Conservation (phyloP, 2,888 invertebrate genomes). For the Hyppa rectilinea region DNA sequence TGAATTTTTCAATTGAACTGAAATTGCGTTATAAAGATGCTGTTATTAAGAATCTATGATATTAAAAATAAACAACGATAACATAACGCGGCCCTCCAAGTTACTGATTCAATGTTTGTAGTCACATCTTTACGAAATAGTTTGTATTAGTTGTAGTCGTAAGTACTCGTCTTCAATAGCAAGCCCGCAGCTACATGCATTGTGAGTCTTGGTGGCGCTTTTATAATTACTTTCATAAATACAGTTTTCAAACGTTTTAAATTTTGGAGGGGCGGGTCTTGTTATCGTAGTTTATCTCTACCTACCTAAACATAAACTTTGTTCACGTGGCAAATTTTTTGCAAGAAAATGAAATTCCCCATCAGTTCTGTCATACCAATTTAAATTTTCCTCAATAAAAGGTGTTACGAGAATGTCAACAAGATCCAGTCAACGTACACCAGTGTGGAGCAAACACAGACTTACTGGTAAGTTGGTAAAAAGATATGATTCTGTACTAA, state of each 20-base stretch:
- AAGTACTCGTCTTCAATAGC: too few species aligned
- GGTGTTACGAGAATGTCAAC: slow-evolving; percentile 38
- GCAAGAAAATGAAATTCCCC: not conserved
- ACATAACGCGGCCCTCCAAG: too few species aligned
- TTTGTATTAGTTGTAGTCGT: too few species aligned
- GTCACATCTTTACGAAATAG: too few species aligned
- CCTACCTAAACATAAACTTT: not conserved
- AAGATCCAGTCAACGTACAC: slow-evolving; percentile 9
- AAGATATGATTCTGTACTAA: not conserved
- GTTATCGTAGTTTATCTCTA: too few species aligned
- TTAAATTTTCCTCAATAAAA: not conserved
- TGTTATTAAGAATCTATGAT: not conserved
- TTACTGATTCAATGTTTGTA: too few species aligned
- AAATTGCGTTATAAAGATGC: not conserved
- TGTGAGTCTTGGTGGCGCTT: too few species aligned
- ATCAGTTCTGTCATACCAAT: not conserved
- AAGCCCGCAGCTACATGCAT: too few species aligned
- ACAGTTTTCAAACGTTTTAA: too few species aligned
- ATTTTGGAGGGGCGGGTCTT: too few species aligned
- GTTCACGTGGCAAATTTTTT: not conserved
- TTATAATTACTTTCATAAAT: too few species aligned
- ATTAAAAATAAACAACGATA: too few species aligned
- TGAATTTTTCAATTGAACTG: not conserved
- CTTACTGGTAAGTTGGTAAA: slow-evolving; percentile 28
- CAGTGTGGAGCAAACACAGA: slow-evolving; percentile 33